A percentile compares a stretch with the other conserved stretches of the same genome.
Conservation (phyloP, 2,888 invertebrate species). For the Oligia fasciuncula region DNA sequence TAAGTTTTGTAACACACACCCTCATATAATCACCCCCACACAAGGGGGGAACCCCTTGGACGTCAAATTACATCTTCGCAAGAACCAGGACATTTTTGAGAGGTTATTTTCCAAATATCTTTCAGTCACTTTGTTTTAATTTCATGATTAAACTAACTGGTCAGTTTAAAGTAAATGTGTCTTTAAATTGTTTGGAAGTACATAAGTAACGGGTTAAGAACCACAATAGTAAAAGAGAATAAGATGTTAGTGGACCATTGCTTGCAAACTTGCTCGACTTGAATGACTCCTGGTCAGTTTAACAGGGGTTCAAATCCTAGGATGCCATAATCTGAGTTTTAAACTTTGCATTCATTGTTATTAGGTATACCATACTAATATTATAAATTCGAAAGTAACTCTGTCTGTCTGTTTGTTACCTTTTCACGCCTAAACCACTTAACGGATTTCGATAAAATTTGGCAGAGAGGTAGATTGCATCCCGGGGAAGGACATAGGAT, state of each 20-base stretch:
- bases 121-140: neutral
- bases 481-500: too few species aligned
- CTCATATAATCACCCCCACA: neutral
- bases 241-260: conserved; percentile 43
- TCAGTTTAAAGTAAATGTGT: conserved; percentile 26
- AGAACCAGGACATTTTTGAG: too few species aligned
- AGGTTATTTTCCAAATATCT: conserved; percentile 10
- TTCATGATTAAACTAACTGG: conserved; percentile 12
- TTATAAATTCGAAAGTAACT: too few species aligned
- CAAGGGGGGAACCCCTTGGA: neutral
- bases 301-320: neutral
- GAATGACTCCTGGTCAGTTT: conserved; percentile 20
- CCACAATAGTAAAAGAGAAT: conserved; percentile 23
- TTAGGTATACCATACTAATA: neutral
- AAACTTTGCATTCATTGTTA: neutral
- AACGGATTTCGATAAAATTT: too few species aligned
- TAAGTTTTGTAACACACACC: conserved; percentile 28
- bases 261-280: conserved; percentile 32
- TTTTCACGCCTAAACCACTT: too few species aligned
- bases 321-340: neutral
- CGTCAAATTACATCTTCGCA: neutral
- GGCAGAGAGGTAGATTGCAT: too few species aligned
- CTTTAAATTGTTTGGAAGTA: conserved; percentile 20
- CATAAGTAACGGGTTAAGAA: conserved; percentile 8
- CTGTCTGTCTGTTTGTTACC: too few species aligned